These are phyloP conservation scores for Apodemus agrarius DNA, from an alignment of 2,797 vertebrate genomes.

Conservation along the genomic window DNA sequence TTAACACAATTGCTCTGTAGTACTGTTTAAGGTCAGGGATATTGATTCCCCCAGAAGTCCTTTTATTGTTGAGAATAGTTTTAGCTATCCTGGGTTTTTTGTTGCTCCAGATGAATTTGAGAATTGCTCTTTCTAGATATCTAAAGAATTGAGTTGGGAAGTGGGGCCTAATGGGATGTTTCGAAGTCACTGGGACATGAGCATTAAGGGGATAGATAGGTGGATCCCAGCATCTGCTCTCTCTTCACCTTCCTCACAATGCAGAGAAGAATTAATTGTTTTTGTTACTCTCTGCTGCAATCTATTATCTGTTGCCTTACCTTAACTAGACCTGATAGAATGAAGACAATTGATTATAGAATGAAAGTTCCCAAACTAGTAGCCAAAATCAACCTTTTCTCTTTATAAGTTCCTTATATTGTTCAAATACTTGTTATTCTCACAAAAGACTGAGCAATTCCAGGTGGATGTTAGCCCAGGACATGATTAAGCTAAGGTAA, in stretches of 20 bases:
- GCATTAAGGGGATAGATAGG: not conserved
- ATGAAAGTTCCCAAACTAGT: not conserved
- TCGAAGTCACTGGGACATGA: not conserved
- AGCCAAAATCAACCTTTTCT: not conserved
- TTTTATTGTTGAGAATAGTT: too few species aligned
- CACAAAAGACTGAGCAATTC: not conserved
- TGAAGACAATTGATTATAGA: not conserved
- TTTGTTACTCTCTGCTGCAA: not conserved
- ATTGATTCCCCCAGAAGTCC: too few species aligned
- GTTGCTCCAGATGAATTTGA: too few species aligned
- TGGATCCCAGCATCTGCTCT: not conserved
- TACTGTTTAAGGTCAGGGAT: too few species aligned
- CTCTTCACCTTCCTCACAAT: not conserved
- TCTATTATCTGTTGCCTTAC: not conserved
- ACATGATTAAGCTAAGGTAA: not conserved
- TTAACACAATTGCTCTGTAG: too few species aligned
- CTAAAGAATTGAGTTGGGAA: too few species aligned
- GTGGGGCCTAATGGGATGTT: fast-evolving
- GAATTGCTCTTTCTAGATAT: too few species aligned
- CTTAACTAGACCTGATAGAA: not conserved
- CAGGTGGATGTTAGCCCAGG: not conserved
- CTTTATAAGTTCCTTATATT: not conserved
- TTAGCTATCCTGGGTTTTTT: too few species aligned
- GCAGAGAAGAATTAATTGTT: not conserved
- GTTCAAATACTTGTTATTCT: not conserved